Base-by-base conservation (phyloP, 2,888 invertebrate species). In the Euzophera pinguis region DNA sequence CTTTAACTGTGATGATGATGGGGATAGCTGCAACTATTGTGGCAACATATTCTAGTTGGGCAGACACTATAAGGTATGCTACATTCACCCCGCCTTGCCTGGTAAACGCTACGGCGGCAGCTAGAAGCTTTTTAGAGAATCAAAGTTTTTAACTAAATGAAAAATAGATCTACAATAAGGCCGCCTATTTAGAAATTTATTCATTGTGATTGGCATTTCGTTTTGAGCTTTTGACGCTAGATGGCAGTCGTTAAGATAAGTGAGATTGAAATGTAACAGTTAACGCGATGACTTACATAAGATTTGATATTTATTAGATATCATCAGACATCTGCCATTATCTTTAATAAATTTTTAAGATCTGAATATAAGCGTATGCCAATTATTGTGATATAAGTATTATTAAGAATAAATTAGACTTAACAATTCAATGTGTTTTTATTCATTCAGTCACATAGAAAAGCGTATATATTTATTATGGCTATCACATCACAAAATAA, bases 81-180 rank as follows among this genome's bases (percentile, higher is more conserved):
- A 90, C 90, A 37, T 95, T 94, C 62, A 92, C 93, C 39, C 93
- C 94, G 22, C 95, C 96, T 1, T 96, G 96, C 79, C 89, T 96
- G 60, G 76, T 93, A 34, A 95, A 95, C 67, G 86, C 92, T 0
- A 91, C 92, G 0, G 75, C 75, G 3, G 90, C 90, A 0, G 89
- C 90, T 0, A 70, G 82, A 17, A 81, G 74, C 52, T 86, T 88
- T 49, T 56, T 88, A 7, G 53, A 66, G 45, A 17, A 48, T 22
- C 47, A 37, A 34, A 27, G 39, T 7, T 16, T 39, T 39, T 16
- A 39, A 10, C 14, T 22, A 22, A 22, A 22, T 22, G 22, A 5
- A 22, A 22, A 5, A 5, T 22, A 22, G 22, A 22, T n/a, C 22
- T 22, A 22, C 2, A 22, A 22, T 22, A 22, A 22, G 5, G 22